These are phyloP conservation scores for Sylvia atricapilla DNA, from an alignment of 2,113 vertebrate genomes.

Conservation along the genomic window DNA sequence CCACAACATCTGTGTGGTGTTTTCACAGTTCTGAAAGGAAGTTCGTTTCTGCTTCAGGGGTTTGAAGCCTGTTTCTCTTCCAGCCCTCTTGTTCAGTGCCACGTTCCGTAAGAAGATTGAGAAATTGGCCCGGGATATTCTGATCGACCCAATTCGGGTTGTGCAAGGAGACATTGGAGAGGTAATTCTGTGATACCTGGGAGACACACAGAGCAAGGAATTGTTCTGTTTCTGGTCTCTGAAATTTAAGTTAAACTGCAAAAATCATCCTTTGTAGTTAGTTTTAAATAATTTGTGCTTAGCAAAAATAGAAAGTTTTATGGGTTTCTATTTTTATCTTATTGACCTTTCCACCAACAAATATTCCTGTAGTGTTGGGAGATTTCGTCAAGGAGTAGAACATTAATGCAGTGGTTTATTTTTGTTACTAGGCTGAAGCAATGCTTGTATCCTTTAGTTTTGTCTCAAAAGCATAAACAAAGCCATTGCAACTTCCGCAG, in stretches of 20 bases:
- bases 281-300: not conserved
- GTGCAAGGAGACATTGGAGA: constrained; percentile 98
- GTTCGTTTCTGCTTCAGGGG: not conserved
- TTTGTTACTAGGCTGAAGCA: not conserved
- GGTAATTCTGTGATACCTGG: constrained; percentile 66
- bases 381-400: not conserved
- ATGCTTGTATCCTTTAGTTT: not conserved
- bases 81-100: constrained; percentile 96
- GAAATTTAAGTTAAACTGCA: not conserved
- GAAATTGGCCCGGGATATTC: constrained; percentile 92
- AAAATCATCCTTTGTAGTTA: not conserved
- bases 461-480: not conserved
- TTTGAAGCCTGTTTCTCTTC: constrained; percentile 16
- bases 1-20: not conserved
- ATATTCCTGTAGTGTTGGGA: not conserved
- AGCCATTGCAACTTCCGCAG: not conserved
- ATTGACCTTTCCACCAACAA: not conserved
- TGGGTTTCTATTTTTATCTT: not conserved
- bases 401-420: not conserved
- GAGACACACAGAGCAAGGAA: not conserved
- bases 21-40: not conserved
- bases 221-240: not conserved
- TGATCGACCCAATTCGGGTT: constrained; percentile 94
- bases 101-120: constrained; percentile 99
- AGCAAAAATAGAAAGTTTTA: not conserved